Evolutionary conservation across 2,113 vertebrate genomes (phyloP).

Genomic region (Struthio camelus): DNA sequence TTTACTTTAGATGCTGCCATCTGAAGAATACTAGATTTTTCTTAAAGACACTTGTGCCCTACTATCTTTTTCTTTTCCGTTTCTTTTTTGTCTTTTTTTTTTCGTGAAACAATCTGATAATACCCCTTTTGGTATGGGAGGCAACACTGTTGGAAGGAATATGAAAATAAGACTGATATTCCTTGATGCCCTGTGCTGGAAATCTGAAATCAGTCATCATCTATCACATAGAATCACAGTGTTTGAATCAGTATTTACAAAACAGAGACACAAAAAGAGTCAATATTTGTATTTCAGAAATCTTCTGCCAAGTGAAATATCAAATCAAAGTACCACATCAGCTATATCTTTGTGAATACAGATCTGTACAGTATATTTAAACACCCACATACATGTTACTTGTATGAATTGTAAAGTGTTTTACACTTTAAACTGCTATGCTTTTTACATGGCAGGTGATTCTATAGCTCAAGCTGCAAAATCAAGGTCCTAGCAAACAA

Average conservation of each 20-base stretch:
- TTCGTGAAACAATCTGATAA: not conserved
- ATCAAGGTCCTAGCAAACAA: not conserved
- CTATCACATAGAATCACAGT: not conserved
- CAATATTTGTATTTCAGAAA: too few species aligned
- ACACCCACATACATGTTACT: not conserved
- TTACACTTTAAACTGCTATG: not conserved
- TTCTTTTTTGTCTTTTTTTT: not conserved
- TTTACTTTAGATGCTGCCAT: not conserved
- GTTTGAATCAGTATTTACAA: not conserved
- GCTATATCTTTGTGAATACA: not conserved
- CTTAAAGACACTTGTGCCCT: not conserved
- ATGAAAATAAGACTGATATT: not conserved
- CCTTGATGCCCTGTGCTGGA: not conserved
- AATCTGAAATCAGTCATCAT: not conserved
- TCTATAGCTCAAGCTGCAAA: not conserved
- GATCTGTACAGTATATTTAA: not conserved
- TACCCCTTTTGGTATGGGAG: not conserved
- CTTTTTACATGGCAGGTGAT: not conserved
- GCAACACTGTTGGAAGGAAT: not conserved
- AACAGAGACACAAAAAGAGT: not conserved
- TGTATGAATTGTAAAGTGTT: not conserved
- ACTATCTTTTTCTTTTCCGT: not conserved
- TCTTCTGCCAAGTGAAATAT: too few species aligned
- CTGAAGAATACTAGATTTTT: not conserved
- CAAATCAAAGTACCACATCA: not conserved